These are phyloP conservation scores for Sciurus niger DNA, from an alignment of 2,113 vertebrate genomes.

Conservation along the genomic window DNA sequence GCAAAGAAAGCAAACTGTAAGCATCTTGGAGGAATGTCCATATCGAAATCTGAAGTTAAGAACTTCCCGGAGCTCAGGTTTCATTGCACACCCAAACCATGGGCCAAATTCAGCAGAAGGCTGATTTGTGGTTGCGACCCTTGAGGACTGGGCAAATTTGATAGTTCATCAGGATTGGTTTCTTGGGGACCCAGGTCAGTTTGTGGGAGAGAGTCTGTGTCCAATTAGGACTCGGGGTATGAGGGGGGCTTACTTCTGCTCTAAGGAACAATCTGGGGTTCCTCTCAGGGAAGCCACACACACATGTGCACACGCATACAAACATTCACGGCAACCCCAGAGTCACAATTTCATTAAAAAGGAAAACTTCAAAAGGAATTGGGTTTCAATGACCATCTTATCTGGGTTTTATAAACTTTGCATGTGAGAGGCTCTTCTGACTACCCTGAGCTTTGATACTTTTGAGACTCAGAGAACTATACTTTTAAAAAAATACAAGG, in stretches of 20 bases:
- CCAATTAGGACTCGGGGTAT: conserved; percentile 73
- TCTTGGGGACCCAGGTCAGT: conserved; percentile 67
- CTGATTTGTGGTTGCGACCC: conserved; percentile 79
- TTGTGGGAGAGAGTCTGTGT: conserved; percentile 79
- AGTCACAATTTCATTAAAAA: conserved; percentile 69
- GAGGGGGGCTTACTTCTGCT: conserved; percentile 58
- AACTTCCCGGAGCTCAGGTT: conserved; percentile 72
- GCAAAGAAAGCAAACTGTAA: conserved; percentile 41
- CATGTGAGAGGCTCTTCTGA: neutral
- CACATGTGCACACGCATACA: neutral
- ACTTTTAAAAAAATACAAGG: neutral
- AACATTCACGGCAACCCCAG: neutral
- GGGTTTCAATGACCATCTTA: conserved; percentile 52
- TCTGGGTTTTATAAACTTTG: conserved; percentile 29
- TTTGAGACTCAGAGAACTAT: neutral
- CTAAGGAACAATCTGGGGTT: conserved; percentile 57
- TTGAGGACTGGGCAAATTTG: conserved; percentile 75
- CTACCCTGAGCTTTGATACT: conserved; percentile 16
- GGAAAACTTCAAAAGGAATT: conserved; percentile 65
- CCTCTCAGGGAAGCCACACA: conserved; percentile 61
- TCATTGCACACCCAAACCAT: conserved; percentile 64
- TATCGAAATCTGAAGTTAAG: conserved; percentile 52
- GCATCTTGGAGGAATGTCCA: conserved; percentile 67
- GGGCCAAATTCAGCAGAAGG: conserved; percentile 80
- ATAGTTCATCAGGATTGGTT: conserved; percentile 75